These are phyloP conservation scores for Myopa testacea DNA, from an alignment of 2,888 invertebrate genomes.

Conservation along the genomic window DNA sequence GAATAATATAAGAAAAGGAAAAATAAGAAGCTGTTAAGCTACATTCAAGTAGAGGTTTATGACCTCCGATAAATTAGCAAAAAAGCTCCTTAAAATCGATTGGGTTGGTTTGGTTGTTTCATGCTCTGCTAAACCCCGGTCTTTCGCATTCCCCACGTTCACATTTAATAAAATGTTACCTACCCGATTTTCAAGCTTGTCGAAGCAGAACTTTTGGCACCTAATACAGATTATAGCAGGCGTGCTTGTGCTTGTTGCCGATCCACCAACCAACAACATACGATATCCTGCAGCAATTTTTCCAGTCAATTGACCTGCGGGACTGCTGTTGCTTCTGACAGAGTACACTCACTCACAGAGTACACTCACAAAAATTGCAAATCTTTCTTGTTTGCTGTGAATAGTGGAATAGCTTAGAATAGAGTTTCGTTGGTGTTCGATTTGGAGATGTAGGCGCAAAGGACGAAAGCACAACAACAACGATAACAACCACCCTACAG, in stretches of 20 bases:
- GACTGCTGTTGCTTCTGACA: neutral
- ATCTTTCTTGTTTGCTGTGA: neutral
- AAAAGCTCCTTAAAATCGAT: too few relatives aligned
- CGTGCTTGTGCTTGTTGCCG: neutral
- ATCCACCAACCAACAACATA: neutral
- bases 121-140: neutral
- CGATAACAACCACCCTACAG: neutral
- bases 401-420: too few relatives aligned
- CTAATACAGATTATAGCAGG: neutral
- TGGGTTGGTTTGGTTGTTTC: neutral
- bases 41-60: too few relatives aligned
- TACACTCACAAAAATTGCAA: neutral
- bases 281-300: neutral
- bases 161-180: neutral
- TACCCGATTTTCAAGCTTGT: neutral
- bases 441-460: neutral
- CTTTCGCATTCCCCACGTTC: neutral
- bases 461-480: conserved; percentile 14
- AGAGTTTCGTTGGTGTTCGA: too few relatives aligned
- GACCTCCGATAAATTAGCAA: too few relatives aligned
- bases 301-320: conserved; percentile 18
- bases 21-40: too few relatives aligned
- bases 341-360: neutral
- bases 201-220: conserved; percentile 2
- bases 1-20: too few relatives aligned